phyloP scores from a whole-genome alignment of 2,888 invertebrate genomes.

The Hipparchia semele region DNA sequence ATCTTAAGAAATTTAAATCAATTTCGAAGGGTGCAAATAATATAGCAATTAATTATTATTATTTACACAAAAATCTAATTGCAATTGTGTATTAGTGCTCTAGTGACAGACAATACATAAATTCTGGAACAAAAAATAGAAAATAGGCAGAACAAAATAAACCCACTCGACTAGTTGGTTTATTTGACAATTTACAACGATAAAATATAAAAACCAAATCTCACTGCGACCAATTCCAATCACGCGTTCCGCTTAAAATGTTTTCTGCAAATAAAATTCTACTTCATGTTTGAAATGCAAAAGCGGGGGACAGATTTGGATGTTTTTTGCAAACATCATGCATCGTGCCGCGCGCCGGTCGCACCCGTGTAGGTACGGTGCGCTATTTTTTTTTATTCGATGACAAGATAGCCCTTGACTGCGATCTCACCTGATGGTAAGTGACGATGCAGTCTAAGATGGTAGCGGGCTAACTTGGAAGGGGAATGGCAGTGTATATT shows the following conservation, averaged over 20 bases:
- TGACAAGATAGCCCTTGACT: no score
- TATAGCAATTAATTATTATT: no score
- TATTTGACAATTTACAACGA: conserved; percentile 26
- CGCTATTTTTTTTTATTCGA: conserved; percentile 1
- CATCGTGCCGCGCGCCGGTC: background rate
- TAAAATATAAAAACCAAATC: conserved; percentile 26
- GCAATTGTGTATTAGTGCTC: background rate
- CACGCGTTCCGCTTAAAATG: conserved; percentile 32
- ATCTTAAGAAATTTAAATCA: no score
- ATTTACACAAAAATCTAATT: no score
- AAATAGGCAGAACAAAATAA: conserved; percentile 11
- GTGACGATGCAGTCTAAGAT: no score
- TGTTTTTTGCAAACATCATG: conserved; percentile 29
- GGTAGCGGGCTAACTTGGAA: no score
- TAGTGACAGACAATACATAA: background rate
- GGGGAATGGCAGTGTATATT: no score
- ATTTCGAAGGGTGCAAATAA: no score
- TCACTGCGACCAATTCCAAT: conserved; percentile 34
- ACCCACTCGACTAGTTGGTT: conserved; percentile 12
- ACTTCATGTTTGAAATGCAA: conserved; percentile 31
- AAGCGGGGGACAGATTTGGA: conserved; percentile 28
- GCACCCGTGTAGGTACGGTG: conserved; percentile 3
- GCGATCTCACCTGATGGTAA: no score
- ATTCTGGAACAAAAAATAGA: background rate
- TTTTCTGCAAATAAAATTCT: conserved; percentile 32